Evolutionary conservation across 2,888 invertebrate species (phyloP), one percentile per base, ranked within the genome.

Genomic region (Autographa pulchrina): DNA sequence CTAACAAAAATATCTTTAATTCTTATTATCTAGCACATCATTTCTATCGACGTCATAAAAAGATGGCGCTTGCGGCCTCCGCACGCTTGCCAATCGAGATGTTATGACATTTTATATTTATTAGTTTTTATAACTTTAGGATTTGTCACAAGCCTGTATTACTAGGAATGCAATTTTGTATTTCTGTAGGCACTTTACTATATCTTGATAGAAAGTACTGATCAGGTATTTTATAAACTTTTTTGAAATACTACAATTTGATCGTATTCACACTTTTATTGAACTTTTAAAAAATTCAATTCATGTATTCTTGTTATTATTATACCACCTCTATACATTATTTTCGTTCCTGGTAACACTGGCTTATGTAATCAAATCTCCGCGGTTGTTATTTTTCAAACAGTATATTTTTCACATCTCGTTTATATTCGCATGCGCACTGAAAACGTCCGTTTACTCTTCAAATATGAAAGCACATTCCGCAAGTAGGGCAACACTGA

Each of bases 291-390:
- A 54, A 11, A 71, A 65, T 64, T 71, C 62, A 65, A 35, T 60
- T 32, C 59, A 14, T 54, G 8, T 64, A 56, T 62, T 66, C 62
- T 70, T 73, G 70, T 80, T 62, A 70, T 43, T 68, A 64, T 41
- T 68, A 77, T 78, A 75, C 65, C 77, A 76, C 70, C 64, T 74
- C 68, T 41, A 62, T 71, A 65, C 72, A 68, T 60, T 63, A 79
- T 85, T 82, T 88, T 89, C 85, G 84, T 80, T 88, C 85, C 90
- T 90, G 89, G 92, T 88, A 94, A 93, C 93, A 93, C 92, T 91
- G 91, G 86, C 86, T 89, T 88, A 83, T 88, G 85, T 78, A 79
- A 85, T 85, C 80, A 81, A 84, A 81, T 82, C 74, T 78, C 78
- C 80, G 76, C 84, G 75, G 70, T 81, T 86, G 81, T 75, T 82